Evolutionary conservation across 35 echinoderm and acorn worm species (phyloP).

Genomic region (Apostichopus parvimensis): DNA sequence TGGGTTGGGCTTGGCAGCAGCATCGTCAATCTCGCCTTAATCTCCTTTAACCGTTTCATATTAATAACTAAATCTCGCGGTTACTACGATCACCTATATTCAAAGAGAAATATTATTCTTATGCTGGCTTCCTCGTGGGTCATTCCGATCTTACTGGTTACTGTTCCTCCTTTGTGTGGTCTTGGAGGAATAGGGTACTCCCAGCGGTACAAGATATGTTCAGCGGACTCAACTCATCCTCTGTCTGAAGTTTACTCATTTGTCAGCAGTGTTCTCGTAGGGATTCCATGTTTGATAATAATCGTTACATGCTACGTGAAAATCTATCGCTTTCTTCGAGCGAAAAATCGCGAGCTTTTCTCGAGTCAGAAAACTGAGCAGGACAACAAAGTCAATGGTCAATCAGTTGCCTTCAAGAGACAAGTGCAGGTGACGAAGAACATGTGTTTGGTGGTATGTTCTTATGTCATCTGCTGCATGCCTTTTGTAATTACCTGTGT

Average conservation of each 20-base stretch:
- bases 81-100: background rate
- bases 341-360: background rate
- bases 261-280: background rate
- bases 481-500: constrained; percentile 21
- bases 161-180: background rate
- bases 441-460: constrained; percentile 29
- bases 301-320: background rate
- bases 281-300: background rate
- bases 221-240: background rate
- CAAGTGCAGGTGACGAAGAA: constrained; percentile 22
- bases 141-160: background rate
- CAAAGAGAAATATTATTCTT: background rate
- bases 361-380: background rate
- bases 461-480: background rate
- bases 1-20: constrained; percentile 1
- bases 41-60: constrained; percentile 58
- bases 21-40: constrained; percentile 42
- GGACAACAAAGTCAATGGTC: background rate
- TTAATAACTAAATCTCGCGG: constrained; percentile 56
- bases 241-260: background rate
- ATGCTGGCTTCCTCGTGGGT: background rate
- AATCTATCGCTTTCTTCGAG: background rate
- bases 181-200: background rate
- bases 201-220: background rate
- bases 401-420: background rate